Evolutionary conservation across 2,797 vertebrate species (phyloP), one percentile per base, ranked within the genome.

Genomic region (Liasis olivaceus): DNA sequence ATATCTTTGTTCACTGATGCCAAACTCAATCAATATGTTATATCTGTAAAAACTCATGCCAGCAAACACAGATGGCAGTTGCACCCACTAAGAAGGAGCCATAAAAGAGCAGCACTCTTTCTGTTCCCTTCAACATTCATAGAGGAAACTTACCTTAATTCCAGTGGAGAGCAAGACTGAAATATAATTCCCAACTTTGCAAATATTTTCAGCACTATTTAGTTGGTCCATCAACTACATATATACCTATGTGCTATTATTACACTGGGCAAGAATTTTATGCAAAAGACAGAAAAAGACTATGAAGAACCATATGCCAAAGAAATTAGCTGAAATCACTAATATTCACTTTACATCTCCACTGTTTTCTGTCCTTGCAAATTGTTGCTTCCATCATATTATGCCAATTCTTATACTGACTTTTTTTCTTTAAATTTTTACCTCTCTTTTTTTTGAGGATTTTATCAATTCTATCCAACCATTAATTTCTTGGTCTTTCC

Each of bases 31-130:
- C 63, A 89, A 51, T 58, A 51, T 72, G 42, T 60, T 92, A 69
- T 31, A 24, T 8, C 88, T 86, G 14, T 14, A 89, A 92, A 90
- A 89, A 28, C 54, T 13, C n/a, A 85, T 66, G 88, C 91, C 91
- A 90, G 69, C 7, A 86, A 90, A 11, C 63, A 90, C 92, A 90
- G 88, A 72, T 87, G 92, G 63, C 81, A 69, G 58, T 59, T 13
- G 8, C 0, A 5, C 31, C 24, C 72, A 92, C 66, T 31, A 92
- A 92, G 24, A 51, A 64, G 15, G 13, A 58, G 24, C 51, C 36
- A 47, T 42, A 85, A 81, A 63, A 85, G 62, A 89, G 51, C 77
- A 89, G 85, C 64, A 26, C 1, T 85, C 77, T 77, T 47, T 69
- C 28, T 69, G 42, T 62, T 77, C 24, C 88, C 36, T 86, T 85